Base-by-base conservation (phyloP, 2,113 vertebrate species). In the Trochalopteron elliotii region DNA sequence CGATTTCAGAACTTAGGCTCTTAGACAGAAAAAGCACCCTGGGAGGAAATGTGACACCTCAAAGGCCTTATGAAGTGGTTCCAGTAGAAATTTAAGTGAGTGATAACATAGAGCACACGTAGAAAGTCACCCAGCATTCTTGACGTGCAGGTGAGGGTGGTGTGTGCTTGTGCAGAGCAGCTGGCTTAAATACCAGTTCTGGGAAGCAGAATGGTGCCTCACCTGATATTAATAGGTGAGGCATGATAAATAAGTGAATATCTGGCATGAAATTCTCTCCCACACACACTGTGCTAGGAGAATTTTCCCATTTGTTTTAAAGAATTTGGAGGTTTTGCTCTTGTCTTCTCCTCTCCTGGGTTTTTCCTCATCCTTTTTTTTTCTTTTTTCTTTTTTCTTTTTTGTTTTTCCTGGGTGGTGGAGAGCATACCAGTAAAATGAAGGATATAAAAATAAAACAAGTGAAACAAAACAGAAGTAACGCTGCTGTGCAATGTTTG, bases 221-320 rank as follows among this genome's bases (percentile, higher is more conserved):
- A 81, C 94, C 93, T 95, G 69, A 78, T 94, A 83, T 67, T 92
- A 70, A 67, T 55, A 92, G 90, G 68, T 4, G 1, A 92, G 80
- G 60, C 72, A 28, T 75, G 60, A 92, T 93, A 94, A 96, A 93
- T 92, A 92, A 95, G 45, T 86, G 59, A 84, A 31, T 93, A 90
- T 74, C 65, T 89, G 50, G n/a, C 70, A 27, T 84, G 72, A 93
- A 90, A 74, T 86, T 37, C 35, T 63, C 42, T 55, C 47, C 37
- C 20, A 5, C 30, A 42, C 50, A 23, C 39, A 15, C 31, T 24
- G 37, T 69, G 7, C 67, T 71, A 61, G 49, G 37, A 92, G 37
- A 84, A 78, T 94, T 90, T 94, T 88, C 42, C 22, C n/a, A 23
- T 93, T 88, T 1, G 4, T 76, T 90, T 63, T 42, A 70, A 77